These are phyloP conservation scores for Ceyx cyanopectus DNA, from an alignment of 2,113 vertebrate genomes.

Conservation along the genomic window DNA sequence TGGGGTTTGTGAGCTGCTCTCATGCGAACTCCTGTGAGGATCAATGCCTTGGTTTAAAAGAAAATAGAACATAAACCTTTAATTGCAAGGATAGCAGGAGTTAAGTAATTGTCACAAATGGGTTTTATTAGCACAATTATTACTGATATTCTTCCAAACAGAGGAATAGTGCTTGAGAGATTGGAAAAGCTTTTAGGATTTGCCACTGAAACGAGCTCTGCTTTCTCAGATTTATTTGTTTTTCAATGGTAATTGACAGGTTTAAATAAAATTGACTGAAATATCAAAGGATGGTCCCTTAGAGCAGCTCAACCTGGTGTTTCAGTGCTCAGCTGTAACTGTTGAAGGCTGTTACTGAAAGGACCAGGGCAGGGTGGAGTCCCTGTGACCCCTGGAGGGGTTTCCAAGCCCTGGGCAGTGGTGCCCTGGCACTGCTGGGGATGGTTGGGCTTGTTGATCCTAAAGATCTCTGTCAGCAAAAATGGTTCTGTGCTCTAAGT, in stretches of 20 bases:
- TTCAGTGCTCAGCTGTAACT: background rate
- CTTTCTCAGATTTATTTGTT: background rate
- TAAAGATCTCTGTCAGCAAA: too few species aligned
- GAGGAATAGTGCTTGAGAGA: background rate
- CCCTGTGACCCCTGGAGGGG: too few species aligned
- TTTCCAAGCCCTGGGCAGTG: too few species aligned
- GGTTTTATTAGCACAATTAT: constrained; percentile 43
- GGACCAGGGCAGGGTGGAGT: too few species aligned
- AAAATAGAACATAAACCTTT: constrained; percentile 24
- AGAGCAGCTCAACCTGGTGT: background rate
- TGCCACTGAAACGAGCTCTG: background rate
- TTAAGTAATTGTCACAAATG: constrained; percentile 49
- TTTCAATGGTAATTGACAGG: background rate
- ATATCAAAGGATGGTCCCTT: background rate
- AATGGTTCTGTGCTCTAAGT: too few species aligned
- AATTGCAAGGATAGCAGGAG: background rate
- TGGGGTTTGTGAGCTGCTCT: background rate
- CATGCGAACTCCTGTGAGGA: constrained; percentile 45
- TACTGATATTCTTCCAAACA: background rate
- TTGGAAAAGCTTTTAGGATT: background rate
- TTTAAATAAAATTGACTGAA: background rate
- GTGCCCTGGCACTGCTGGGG: too few species aligned
- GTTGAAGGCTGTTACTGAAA: too few species aligned
- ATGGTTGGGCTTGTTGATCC: too few species aligned
- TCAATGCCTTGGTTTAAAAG: constrained; percentile 59